Base-by-base conservation (phyloP, 2,888 invertebrate species). In the Caenorhabditis doughertyi region DNA sequence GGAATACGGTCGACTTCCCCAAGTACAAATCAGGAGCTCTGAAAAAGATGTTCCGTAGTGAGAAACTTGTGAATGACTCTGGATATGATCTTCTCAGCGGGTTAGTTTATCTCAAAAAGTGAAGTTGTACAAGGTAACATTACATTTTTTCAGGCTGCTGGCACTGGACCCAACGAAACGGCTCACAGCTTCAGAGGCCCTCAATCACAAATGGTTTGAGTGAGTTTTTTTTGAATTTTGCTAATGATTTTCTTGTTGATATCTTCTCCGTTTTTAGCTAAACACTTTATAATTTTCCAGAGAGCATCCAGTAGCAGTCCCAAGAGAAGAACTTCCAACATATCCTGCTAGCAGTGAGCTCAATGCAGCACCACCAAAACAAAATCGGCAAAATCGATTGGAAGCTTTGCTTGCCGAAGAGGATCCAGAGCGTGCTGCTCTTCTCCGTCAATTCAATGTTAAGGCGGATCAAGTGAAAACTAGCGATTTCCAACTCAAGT, bases 371-470 rank as follows among this genome's bases (percentile, higher is more conserved):
- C 29, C 47, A 5, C 70, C 56, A 2, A 11, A 21, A 16, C 27
- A 47, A 25, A 29, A 27, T 0, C 44, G 11, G 27, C 9, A 44
- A 32, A 44, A 56, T 11, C 27, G 44, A 13, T 18, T 70, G 13
- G 70, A 70, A 32, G 58, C 42, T 8, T 18, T 55, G 9, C 27
- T 70, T 11, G 56, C 42, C 3, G 58, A 56, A 0, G 55, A 56
- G 11, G 70, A 70, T 16, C 70, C 70, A 0, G 56, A 70, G 23
- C 42, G 56, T 21, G 70, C 70, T 23, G 70, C 27, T 8, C 56
- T 70, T 42, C 47, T 70, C 21, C 70, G 70, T 11, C 44, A 56
- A 16, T 56, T 70, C 23, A 70, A 70, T 32, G 70, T 70, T 7
- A 56, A 47, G 23, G 56, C 70, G 5, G 56, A 70, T 23, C 70